Conservation (phyloP, 2,888 invertebrate species). For the Gari tellinella region DNA sequence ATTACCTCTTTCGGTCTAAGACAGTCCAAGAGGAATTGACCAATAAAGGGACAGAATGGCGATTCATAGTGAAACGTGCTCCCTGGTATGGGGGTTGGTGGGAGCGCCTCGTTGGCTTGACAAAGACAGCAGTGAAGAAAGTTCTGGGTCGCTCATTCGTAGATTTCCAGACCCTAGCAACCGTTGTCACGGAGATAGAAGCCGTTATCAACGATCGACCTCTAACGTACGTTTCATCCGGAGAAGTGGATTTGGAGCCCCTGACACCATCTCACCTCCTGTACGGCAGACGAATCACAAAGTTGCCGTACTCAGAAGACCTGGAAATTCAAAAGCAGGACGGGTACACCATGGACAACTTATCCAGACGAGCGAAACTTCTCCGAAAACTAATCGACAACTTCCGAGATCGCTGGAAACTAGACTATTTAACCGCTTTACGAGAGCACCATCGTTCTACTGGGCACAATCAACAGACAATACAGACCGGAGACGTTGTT, state of each 20-base stretch:
- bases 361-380: conserved; percentile 1
- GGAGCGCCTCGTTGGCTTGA: conserved; percentile 13
- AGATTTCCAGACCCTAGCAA: too few species aligned
- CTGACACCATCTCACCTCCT: too few species aligned
- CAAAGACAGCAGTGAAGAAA: conserved; percentile 32
- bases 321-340: background rate
- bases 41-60: background rate
- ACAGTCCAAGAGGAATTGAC: too few species aligned
- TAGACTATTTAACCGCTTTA: conserved; percentile 1
- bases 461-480: conserved; percentile 3
- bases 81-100: conserved; percentile 1
- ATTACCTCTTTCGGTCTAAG: too few species aligned
- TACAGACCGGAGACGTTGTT: background rate
- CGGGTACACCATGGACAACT: background rate
- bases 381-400: background rate
- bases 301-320: too few species aligned
- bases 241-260: too few species aligned
- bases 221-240: too few species aligned
- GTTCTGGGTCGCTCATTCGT: too few species aligned
- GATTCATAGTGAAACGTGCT: conserved; percentile 2
- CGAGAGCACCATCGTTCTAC: conserved; percentile 7
- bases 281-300: too few species aligned
- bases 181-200: too few species aligned
- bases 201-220: too few species aligned
- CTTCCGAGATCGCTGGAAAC: conserved; percentile 1